These are phyloP conservation scores for Acipenser ruthenus DNA, from an alignment of 2,797 vertebrate species.

Conservation along the genomic window DNA sequence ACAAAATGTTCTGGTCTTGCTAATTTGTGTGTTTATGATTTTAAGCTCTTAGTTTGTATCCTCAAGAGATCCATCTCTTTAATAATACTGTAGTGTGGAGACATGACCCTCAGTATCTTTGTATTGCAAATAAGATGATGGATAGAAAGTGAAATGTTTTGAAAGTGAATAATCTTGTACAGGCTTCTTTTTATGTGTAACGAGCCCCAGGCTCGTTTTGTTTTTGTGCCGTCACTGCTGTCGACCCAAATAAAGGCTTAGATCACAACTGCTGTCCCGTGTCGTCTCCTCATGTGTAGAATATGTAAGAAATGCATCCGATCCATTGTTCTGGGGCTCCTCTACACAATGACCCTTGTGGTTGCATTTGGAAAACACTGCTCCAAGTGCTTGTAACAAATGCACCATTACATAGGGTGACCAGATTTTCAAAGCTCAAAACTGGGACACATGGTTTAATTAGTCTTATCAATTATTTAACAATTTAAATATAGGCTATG, in stretches of 20 bases:
- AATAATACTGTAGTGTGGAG: background rate
- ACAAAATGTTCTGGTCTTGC: background rate
- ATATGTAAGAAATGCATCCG: too few relatives aligned
- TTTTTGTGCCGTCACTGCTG: background rate
- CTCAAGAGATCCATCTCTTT: background rate
- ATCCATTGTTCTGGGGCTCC: too few relatives aligned
- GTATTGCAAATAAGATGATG: background rate
- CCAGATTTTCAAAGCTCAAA: too few relatives aligned
- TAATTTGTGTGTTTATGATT: background rate
- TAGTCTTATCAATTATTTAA: too few relatives aligned
- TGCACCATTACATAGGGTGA: too few relatives aligned
- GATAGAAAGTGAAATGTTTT: background rate
- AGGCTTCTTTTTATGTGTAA: constrained; percentile 1
- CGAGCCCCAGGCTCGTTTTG: background rate
- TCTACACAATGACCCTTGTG: too few relatives aligned
- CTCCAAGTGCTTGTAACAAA: too few relatives aligned
- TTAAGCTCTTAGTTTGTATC: background rate
- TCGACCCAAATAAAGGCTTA: background rate
- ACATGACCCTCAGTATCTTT: background rate
- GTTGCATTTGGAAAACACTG: too few relatives aligned
- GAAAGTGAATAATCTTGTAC: constrained; percentile 5
- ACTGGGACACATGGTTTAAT: too few relatives aligned
- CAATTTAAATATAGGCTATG: too few relatives aligned
- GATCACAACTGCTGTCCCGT: background rate
- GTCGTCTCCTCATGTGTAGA: background rate